A percentile compares a stretch with the other conserved stretches of the same genome.
phyloP scores from a whole-genome alignment of 1,140 invertebrate species.

The Dolichoris vasculosae region DNA sequence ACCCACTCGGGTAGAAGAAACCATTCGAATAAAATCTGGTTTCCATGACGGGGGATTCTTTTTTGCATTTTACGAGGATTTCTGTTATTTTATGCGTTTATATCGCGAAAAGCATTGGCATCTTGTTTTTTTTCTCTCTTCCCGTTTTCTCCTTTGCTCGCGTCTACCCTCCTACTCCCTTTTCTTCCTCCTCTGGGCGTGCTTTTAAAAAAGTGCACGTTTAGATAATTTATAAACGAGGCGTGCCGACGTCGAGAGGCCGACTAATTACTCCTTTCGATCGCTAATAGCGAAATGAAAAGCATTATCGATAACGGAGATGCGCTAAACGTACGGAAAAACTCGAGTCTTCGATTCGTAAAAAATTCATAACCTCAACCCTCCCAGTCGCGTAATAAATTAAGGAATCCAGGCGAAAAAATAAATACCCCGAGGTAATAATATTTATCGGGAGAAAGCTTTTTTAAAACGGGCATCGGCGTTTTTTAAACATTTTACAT shows the following conservation, averaged over 20 bases:
- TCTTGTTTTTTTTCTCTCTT: not conserved
- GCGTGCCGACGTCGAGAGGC: not conserved
- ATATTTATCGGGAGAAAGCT: not conserved
- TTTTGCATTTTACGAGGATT: constrained; percentile 51
- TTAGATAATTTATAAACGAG: constrained; percentile 6
- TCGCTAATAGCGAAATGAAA: not conserved
- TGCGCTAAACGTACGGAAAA: not conserved
- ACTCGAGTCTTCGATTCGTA: not conserved
- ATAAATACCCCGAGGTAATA: too few species aligned
- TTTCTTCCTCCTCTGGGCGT: not conserved
- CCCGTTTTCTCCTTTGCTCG: not conserved
- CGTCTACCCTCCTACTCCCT: not conserved
- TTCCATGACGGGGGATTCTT: constrained; percentile 40
- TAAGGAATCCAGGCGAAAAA: too few species aligned
- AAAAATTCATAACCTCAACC: not conserved
- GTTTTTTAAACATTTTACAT: too few species aligned
- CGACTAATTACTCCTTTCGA: not conserved
- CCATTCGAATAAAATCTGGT: constrained; percentile 47
- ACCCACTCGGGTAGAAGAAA: constrained; percentile 24
- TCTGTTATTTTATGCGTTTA: constrained; percentile 39
- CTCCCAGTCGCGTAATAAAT: not conserved
- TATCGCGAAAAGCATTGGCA: constrained; percentile 10
- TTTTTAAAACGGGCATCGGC: not conserved
- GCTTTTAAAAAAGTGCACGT: not conserved
- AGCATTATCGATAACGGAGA: not conserved